Conservation (phyloP, 1,140 invertebrate species). For the Plectus sambesii region DNA sequence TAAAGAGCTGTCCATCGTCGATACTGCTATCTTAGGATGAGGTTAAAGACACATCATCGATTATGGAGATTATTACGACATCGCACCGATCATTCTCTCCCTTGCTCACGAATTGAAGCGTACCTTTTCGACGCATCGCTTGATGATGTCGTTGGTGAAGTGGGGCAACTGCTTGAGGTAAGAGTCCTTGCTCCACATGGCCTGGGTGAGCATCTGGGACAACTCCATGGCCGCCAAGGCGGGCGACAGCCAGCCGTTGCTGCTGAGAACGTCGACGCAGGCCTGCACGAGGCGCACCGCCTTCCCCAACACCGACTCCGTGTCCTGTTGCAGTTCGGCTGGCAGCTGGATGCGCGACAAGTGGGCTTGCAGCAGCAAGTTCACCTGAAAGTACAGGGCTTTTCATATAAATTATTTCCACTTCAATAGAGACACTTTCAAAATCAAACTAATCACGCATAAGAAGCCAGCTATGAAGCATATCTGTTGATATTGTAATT, state of each 20-base stretch:
- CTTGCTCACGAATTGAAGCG: slow-evolving; percentile 11
- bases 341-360: slow-evolving; percentile 80
- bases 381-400: slow-evolving; percentile 61
- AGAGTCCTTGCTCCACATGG: slow-evolving; percentile 98
- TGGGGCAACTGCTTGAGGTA: slow-evolving; percentile 94
- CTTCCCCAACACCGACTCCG: slow-evolving; percentile 56
- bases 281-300: slow-evolving; percentile 73
- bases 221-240: slow-evolving; percentile 98
- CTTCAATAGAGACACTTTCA: neutral
- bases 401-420: no score
- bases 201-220: slow-evolving; percentile 98
- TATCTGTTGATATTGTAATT: no score
- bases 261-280: slow-evolving; percentile 96
- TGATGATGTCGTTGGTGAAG: slow-evolving; percentile 76
- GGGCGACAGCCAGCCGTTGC: slow-evolving; percentile 91
- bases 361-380: slow-evolving; percentile 87
- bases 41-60: slow-evolving; percentile 6
- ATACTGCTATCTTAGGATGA: slow-evolving; percentile 4
- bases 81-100: neutral
- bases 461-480: no score
- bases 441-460: no score
- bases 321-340: slow-evolving; percentile 91
- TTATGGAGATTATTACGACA: slow-evolving; percentile 4
- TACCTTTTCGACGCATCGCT: slow-evolving; percentile 75
- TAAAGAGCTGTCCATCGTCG: neutral